These are phyloP conservation scores for Buathra laborator DNA, from an alignment of 2,888 invertebrate genomes.

Conservation along the genomic window DNA sequence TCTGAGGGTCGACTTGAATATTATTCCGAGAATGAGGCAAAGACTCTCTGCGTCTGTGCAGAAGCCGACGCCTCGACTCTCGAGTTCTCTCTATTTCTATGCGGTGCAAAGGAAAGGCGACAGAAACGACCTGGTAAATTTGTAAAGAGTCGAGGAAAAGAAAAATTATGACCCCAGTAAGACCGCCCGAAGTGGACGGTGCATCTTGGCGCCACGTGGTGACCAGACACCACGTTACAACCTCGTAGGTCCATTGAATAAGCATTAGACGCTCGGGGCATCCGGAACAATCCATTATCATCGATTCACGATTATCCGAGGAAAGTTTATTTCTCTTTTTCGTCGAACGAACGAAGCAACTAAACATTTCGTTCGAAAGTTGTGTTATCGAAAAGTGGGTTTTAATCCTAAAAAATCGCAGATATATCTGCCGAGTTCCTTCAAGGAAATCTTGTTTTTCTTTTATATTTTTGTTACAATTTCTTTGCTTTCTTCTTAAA, in stretches of 20 bases:
- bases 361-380: background rate
- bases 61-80: background rate
- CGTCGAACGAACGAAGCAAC: background rate
- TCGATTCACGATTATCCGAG: background rate
- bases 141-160: background rate
- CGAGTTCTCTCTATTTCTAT: constrained; percentile 3
- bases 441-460: no score
- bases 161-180: constrained; percentile 31
- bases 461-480: background rate
- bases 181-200: background rate
- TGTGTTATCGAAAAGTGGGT: background rate
- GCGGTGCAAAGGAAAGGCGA: background rate
- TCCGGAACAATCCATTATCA: constrained; percentile 13
- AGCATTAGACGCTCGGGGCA: constrained; percentile 1
- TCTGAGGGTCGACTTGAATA: constrained; percentile 10
- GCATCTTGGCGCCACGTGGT: constrained; percentile 52
- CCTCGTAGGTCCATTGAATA: constrained; percentile 13
- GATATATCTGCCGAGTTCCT: no score
- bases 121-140: background rate
- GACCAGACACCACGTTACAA: constrained; percentile 12
- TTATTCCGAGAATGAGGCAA: constrained; percentile 19
- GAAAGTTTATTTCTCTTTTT: background rate
- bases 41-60: background rate
- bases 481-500: background rate
- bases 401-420: no score